These are phyloP conservation scores for Callithrix jacchus DNA, from an alignment of 2,113 vertebrate species.

Conservation along the genomic window DNA sequence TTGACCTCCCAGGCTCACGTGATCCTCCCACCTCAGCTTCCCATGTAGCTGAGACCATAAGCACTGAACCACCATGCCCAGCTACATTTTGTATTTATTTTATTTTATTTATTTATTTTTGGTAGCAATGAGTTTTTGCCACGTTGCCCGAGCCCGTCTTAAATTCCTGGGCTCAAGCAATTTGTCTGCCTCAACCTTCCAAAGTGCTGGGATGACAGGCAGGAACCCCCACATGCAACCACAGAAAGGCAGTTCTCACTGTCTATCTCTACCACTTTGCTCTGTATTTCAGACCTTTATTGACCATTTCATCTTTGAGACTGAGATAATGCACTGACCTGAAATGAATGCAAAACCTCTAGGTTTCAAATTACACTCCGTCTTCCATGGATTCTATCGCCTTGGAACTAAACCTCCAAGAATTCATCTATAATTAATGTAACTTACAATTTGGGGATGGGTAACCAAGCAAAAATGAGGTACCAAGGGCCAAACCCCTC, in stretches of 20 bases:
- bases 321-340: not conserved
- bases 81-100: too few species aligned
- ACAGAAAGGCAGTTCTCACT: not conserved
- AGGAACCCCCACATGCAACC: too few species aligned
- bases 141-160: too few species aligned
- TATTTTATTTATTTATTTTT: too few species aligned
- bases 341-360: not conserved
- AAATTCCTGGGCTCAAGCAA: too few species aligned
- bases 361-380: not conserved
- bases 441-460: not conserved
- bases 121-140: too few species aligned
- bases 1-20: too few species aligned
- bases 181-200: too few species aligned
- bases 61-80: too few species aligned
- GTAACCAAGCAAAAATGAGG: not conserved
- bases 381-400: not conserved
- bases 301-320: not conserved
- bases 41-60: too few species aligned
- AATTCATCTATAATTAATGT: not conserved
- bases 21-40: too few species aligned
- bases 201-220: too few species aligned
- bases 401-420: not conserved
- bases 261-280: not conserved
- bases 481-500: not conserved
- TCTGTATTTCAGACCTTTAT: not conserved